A percentile compares a stretch with the other conserved stretches of the same genome.
Conservation (phyloP, 2,113 vertebrate species). For the Dolichotis patagonum region DNA sequence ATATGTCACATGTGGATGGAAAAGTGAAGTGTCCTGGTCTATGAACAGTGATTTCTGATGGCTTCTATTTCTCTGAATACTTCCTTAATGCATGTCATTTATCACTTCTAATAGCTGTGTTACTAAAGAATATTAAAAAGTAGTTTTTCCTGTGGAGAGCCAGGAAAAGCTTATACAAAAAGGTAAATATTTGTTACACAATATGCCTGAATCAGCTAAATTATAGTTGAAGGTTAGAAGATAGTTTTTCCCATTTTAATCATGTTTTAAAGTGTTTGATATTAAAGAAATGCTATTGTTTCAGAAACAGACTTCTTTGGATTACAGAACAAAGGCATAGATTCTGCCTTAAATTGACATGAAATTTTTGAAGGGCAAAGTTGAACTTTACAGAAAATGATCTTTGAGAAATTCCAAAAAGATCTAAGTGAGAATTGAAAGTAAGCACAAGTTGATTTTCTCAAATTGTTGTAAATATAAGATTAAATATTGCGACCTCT, state of each 20-base stretch:
- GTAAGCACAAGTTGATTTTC: background rate
- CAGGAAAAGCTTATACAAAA: background rate
- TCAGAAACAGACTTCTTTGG: constrained; percentile 10
- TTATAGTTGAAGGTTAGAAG: background rate
- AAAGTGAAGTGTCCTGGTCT: background rate
- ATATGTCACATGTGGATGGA: background rate
- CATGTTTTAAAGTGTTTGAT: background rate
- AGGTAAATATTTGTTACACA: background rate
- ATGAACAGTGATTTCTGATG: background rate
- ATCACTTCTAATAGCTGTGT: background rate
- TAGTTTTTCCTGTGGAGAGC: background rate
- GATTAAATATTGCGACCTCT: background rate
- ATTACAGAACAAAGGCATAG: background rate
- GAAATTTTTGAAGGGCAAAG: background rate
- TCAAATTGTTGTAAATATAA: background rate
- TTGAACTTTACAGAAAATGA: background rate
- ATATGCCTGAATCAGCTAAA: background rate
- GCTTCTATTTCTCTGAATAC: background rate
- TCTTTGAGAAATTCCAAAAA: background rate
- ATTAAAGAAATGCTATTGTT: constrained; percentile 1
- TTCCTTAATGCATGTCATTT: background rate
- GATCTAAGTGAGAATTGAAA: background rate
- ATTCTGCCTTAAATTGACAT: background rate
- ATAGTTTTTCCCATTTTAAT: constrained; percentile 31
- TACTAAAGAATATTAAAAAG: background rate